Evolutionary conservation across 2,888 invertebrate genomes (phyloP).

Genomic region (Drosophila barbarae): DNA sequence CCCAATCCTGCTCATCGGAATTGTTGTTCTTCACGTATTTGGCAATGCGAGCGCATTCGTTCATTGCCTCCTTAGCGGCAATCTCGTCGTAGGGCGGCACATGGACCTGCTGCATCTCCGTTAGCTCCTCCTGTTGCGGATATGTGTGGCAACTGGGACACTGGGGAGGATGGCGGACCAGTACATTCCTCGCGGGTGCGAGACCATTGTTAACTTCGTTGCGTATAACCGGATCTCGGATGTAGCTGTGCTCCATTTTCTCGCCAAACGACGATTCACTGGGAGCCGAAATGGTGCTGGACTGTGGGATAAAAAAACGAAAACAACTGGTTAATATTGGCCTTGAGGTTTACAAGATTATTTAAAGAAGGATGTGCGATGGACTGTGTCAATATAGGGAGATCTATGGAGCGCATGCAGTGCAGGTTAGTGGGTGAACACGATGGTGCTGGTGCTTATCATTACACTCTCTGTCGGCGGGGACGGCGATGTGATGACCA

Average conservation of each 20-base stretch:
- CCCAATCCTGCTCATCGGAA: constrained; percentile 84
- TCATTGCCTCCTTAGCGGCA: constrained; percentile 84
- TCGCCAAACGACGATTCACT: constrained; percentile 49
- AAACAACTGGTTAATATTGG: not conserved
- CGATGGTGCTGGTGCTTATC: constrained; percentile 13
- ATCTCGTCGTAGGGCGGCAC: constrained; percentile 82
- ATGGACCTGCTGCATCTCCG: constrained; percentile 74
- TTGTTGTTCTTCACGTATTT: constrained; percentile 82
- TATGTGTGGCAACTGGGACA: constrained; percentile 79
- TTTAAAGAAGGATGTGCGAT: not conserved
- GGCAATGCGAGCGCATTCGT: constrained; percentile 85
- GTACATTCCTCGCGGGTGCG: constrained; percentile 73
- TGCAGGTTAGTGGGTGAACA: constrained; percentile 22
- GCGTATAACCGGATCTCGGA: constrained; percentile 82
- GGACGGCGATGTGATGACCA: constrained; percentile 31
- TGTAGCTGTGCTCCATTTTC: constrained; percentile 86
- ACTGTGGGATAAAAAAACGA: constrained; percentile 29
- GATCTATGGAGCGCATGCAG: constrained; percentile 12
- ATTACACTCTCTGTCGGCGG: constrained; percentile 63
- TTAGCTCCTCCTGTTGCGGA: constrained; percentile 79
- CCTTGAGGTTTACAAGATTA: no score
- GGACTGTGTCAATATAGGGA: not conserved
- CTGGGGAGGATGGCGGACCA: constrained; percentile 78
- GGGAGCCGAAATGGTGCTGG: constrained; percentile 61
- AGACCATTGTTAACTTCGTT: constrained; percentile 73